phyloP scores from a whole-genome alignment of 2,797 vertebrate species.

The Furcifer pardalis region DNA sequence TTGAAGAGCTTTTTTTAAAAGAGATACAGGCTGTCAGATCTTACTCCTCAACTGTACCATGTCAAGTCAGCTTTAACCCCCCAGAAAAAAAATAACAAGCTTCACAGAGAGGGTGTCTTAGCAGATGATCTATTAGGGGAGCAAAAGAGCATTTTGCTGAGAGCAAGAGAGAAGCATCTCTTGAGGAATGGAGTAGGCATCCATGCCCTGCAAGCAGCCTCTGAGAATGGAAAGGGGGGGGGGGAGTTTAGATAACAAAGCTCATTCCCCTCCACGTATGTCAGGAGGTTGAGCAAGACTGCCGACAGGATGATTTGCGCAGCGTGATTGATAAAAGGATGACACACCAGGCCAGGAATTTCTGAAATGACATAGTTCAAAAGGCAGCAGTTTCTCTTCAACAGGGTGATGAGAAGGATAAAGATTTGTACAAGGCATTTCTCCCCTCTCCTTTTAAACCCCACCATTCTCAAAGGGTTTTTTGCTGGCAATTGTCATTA shows the following conservation, averaged over 20 bases:
- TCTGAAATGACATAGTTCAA: constrained; percentile 35
- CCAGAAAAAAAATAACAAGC: background rate
- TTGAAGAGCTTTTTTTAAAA: constrained; percentile 15
- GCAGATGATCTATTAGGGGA: constrained; percentile 21
- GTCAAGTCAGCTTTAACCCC: background rate
- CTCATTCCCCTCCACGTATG: background rate
- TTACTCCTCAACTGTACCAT: background rate
- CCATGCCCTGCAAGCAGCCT: background rate
- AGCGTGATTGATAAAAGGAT: constrained; percentile 33
- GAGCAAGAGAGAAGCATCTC: constrained; percentile 7
- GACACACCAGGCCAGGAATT: constrained; percentile 4
- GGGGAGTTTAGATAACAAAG: background rate
- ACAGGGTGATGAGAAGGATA: background rate
- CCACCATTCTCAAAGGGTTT: background rate
- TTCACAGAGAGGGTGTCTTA: background rate
- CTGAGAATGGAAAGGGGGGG: constrained; percentile 1
- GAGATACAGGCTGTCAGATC: background rate
- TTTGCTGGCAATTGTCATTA: background rate
- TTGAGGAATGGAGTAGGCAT: constrained; percentile 1
- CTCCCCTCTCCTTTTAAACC: background rate
- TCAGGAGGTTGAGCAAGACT: constrained; percentile 6
- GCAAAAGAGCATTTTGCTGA: background rate
- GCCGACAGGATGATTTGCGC: constrained; percentile 23
- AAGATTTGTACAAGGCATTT: background rate
- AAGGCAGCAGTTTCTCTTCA: constrained; percentile 27